Conservation (phyloP, 2,888 invertebrate genomes). For the Nowickia ferox region DNA sequence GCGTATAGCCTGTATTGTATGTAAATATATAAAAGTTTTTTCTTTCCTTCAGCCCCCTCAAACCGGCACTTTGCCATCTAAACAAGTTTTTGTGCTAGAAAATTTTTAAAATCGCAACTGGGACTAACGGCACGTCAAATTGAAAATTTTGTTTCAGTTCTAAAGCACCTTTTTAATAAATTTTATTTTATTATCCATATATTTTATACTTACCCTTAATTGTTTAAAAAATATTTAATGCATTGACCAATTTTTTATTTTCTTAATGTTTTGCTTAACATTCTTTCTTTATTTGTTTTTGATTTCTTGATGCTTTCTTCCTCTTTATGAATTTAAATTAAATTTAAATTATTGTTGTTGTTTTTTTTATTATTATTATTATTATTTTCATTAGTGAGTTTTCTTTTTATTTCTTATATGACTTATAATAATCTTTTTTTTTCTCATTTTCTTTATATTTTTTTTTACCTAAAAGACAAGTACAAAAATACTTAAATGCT, state of each 20-base stretch:
- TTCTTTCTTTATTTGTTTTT: conserved; percentile 57
- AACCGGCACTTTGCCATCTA: too few species aligned
- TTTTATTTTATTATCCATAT: too few species aligned
- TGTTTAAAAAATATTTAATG: neutral
- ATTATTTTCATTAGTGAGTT: neutral
- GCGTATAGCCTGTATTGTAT: too few species aligned
- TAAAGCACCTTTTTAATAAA: too few species aligned
- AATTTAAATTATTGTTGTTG: conserved; percentile 69
- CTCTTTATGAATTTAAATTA: conserved; percentile 67
- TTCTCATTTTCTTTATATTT: conserved; percentile 32
- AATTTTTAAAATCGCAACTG: too few species aligned
- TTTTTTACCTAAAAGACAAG: conserved; percentile 70
- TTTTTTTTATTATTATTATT: conserved; percentile 37
- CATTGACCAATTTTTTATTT: conserved; percentile 11
- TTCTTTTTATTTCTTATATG: conserved; percentile 9
- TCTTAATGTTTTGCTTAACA: conserved; percentile 28
- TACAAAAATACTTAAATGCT: conserved; percentile 75
- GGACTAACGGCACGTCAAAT: too few species aligned
- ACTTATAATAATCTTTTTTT: conserved; percentile 13
- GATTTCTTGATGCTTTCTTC: conserved; percentile 10
- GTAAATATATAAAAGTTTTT: too few species aligned
- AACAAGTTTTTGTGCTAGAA: too few species aligned
- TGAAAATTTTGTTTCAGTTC: too few species aligned
- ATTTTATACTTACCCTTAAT: conserved; percentile 21
- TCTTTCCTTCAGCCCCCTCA: too few species aligned